These are phyloP conservation scores for Pherbina coryleti DNA, from an alignment of 2,888 invertebrate species.

Conservation along the genomic window DNA sequence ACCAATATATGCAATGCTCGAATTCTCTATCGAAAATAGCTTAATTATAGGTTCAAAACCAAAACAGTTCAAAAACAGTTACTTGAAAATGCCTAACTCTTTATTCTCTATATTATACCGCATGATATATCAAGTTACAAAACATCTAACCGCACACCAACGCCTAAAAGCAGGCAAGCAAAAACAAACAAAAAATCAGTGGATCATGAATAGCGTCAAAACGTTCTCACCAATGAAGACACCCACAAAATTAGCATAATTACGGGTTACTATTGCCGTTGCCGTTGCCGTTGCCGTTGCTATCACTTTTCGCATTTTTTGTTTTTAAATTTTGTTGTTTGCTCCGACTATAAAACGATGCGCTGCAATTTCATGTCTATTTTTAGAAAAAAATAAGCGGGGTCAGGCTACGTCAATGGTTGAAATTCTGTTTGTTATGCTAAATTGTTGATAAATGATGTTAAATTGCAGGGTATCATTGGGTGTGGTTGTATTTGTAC, in stretches of 20 bases:
- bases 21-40: too few species aligned
- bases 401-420: conserved; percentile 11
- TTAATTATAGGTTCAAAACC: too few species aligned
- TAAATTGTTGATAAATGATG: conserved; percentile 41
- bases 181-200: too few species aligned
- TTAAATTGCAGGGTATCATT: conserved; percentile 6
- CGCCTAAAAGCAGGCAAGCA: too few species aligned
- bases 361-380: conserved; percentile 1
- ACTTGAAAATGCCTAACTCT: neutral
- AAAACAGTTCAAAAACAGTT: neutral
- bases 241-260: conserved; percentile 42
- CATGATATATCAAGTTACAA: neutral
- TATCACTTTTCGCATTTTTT: neutral
- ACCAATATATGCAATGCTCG: too few species aligned
- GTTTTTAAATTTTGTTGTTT: neutral
- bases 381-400: neutral
- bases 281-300: neutral
- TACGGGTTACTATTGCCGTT: conserved; percentile 27
- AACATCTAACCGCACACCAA: neutral
- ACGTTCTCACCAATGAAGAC: neutral
- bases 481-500: conserved; percentile 9
- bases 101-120: neutral
- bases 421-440: conserved; percentile 37
- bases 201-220: conserved; percentile 2
- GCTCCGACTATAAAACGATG: neutral